phyloP scores from a whole-genome alignment of 2,797 vertebrate genomes.

The Monodelphis domestica region DNA sequence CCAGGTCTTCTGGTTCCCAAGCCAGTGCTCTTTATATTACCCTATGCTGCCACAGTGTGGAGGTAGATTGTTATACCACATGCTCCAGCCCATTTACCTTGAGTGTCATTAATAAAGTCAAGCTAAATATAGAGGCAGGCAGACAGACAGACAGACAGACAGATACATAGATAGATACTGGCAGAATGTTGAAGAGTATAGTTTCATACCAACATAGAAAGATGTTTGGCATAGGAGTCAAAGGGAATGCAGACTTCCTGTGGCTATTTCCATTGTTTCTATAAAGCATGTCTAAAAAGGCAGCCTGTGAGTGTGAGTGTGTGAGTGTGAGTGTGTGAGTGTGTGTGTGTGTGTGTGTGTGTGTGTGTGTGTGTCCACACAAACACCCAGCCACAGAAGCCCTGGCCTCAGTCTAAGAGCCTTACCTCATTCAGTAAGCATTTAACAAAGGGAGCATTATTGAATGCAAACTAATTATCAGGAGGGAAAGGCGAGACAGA shows the following conservation, averaged over 20 bases:
- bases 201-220: not conserved
- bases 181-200: not conserved
- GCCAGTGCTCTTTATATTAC: not conserved
- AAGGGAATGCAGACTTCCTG: constrained; percentile 32
- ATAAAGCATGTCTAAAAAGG: constrained; percentile 18
- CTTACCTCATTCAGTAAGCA: constrained; percentile 82
- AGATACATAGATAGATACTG: not conserved
- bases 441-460: constrained; percentile 85
- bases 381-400: not conserved
- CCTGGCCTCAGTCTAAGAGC: constrained; percentile 77
- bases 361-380: not conserved
- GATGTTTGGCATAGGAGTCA: not conserved
- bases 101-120: not conserved
- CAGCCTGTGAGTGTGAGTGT: constrained; percentile 36
- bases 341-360: not conserved
- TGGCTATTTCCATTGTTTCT: not conserved
- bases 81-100: not conserved
- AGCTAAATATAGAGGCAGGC: too few relatives aligned
- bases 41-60: not conserved
- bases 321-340: not conserved
- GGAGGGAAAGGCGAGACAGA: constrained; percentile 57
- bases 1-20: not conserved
- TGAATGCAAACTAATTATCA: constrained; percentile 81
- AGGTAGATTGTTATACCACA: not conserved
- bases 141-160: not conserved